Evolutionary conservation across 2,797 vertebrate genomes (phyloP).

Genomic region (Picus viridis): DNA sequence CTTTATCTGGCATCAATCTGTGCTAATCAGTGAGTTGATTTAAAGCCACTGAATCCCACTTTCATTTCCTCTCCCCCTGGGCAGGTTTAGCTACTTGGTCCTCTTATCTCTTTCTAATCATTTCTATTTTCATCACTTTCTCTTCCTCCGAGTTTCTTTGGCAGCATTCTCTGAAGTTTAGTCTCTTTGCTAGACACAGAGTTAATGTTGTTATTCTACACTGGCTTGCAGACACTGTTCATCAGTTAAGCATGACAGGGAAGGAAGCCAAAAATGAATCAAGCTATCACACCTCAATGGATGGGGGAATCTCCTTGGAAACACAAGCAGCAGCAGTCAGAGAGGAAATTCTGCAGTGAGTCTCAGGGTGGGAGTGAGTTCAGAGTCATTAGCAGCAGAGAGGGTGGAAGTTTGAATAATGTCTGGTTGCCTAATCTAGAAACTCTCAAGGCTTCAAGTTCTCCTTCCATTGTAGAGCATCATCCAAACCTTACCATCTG

Average conservation of each 20-base stretch:
- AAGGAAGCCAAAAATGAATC: neutral
- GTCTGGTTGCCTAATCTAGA: neutral
- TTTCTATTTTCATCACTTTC: conserved; percentile 24
- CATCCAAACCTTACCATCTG: neutral
- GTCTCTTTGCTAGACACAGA: neutral
- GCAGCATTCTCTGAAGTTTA: neutral
- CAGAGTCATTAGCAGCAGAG: neutral
- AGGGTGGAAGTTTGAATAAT: neutral
- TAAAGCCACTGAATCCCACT: neutral
- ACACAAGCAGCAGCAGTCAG: neutral
- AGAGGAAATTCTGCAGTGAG: neutral
- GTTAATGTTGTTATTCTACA: neutral
- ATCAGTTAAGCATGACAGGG: neutral
- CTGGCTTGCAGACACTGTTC: conserved; percentile 16
- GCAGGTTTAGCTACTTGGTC: conserved; percentile 5
- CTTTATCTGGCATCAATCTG: neutral
- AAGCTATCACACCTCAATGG: neutral
- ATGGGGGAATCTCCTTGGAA: neutral
- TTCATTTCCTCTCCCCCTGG: conserved; percentile 39
- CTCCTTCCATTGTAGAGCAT: neutral
- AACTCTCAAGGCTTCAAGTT: neutral
- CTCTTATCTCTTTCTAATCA: conserved; percentile 7
- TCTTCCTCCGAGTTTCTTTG: conserved; percentile 4
- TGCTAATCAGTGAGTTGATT: conserved; percentile 10
- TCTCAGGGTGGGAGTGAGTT: neutral